phyloP scores from a whole-genome alignment of 2,113 vertebrate genomes.

The Oryzias javanicus region DNA sequence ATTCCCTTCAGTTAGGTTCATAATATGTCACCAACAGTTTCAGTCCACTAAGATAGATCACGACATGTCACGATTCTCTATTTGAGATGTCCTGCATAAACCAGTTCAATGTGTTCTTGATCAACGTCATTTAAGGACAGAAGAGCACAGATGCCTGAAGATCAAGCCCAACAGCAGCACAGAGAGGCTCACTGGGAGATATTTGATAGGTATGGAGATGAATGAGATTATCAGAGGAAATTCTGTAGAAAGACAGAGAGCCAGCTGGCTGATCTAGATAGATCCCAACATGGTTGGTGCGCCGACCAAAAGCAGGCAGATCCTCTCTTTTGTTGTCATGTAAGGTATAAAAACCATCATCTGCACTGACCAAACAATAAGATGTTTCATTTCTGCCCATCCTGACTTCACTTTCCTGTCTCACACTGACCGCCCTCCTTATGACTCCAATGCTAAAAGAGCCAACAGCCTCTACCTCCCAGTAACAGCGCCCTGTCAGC shows the following conservation, averaged over 20 bases:
- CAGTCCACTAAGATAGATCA: too few species aligned
- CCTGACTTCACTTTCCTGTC: not conserved
- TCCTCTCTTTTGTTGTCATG: rapidly evolving
- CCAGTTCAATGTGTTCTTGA: too few species aligned
- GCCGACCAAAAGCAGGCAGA: not conserved
- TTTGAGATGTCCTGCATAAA: too few species aligned
- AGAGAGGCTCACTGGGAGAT: conserved; percentile 7
- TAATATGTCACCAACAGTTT: too few species aligned
- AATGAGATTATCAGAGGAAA: not conserved
- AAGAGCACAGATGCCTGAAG: not conserved
- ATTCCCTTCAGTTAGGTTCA: too few species aligned
- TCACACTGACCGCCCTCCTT: conserved; percentile 21
- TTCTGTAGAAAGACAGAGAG: conserved; percentile 56
- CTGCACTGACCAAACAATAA: conserved; percentile 26
- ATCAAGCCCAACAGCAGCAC: conserved; percentile 22
- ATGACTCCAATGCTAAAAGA: conserved; percentile 37
- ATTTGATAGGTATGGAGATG: conserved; percentile 30
- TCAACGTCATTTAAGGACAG: not conserved
- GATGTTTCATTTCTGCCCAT: conserved; percentile 41
- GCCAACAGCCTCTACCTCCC: conserved; percentile 42
- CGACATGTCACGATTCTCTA: too few species aligned
- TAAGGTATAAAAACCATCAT: conserved; percentile 7
- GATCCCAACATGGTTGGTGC: conserved; percentile 31
- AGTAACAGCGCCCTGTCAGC: conserved; percentile 45
- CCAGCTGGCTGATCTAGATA: conserved; percentile 39